Evolutionary conservation across 2,113 vertebrate genomes (phyloP), one percentile per base, ranked within the genome.

Genomic region (Chionis minor): DNA sequence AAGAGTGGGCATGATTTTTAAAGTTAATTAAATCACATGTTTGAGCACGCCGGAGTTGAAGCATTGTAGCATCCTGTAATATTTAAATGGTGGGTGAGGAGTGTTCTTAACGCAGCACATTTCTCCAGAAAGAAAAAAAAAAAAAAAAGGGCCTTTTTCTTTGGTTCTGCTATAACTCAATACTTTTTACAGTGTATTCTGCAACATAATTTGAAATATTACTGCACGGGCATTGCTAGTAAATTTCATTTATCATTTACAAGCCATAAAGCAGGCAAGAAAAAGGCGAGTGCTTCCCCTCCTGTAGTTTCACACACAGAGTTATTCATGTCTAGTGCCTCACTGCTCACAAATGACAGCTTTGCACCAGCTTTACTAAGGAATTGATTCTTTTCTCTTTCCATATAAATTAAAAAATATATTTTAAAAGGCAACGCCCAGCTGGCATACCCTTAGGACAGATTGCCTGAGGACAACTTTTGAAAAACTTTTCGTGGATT

Each of bases 181-280:
- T 47, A 49, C 27, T 75, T 95, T 80, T 93, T 81, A 81, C 42
- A 75, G 12, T 51, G 40, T 56, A 85, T 79, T 82, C 62, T 72
- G 38, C 81, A 91, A 67, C 58, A 80, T 92, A 91, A 92, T 88
- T 88, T 97, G 86, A 96, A 93, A 89, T 93, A 94, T 79, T 81
- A 84, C 92, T 91, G 35, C 72, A 74, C 24, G 73, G 78, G 61
- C 42, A 77, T 52, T 63, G 65, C 66, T 69, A 86, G 66, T 72
- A 96, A 95, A 93, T 96, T 96, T 87, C 56, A 85, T 96, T 92
- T 95, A 89, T 96, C 94, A 92, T 97, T 97, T 89, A 81, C 83
- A 96, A 97, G 71, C 80, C 72, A 87, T 95, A 86, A 94, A 95
- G 74, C 72, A 94, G 80, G 27, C 55, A 96, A 91, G 44, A 9